These are phyloP conservation scores for Sarcophaga carnaria DNA, from an alignment of 2,888 invertebrate species.

Conservation along the genomic window DNA sequence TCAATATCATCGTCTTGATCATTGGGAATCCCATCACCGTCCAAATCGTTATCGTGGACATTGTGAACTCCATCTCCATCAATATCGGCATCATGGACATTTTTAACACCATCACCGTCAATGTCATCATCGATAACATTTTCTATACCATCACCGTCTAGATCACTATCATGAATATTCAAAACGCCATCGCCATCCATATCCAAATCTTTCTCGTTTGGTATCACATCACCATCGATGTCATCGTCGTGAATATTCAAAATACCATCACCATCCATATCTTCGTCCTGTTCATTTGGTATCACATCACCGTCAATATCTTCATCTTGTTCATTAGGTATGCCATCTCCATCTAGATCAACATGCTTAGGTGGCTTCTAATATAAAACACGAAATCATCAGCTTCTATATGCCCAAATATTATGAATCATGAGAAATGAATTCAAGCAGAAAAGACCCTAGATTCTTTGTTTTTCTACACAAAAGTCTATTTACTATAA, in stretches of 20 bases:
- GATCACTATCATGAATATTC: slow-evolving; percentile 74
- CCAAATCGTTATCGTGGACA: slow-evolving; percentile 79
- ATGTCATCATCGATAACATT: slow-evolving; percentile 82
- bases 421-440: slow-evolving; percentile 14
- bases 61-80: slow-evolving; percentile 77
- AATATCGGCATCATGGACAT: slow-evolving; percentile 69
- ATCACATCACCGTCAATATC: slow-evolving; percentile 76
- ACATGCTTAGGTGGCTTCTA: slow-evolving; percentile 62
- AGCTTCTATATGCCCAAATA: slow-evolving; percentile 64
- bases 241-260: slow-evolving; percentile 70
- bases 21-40: slow-evolving; percentile 77
- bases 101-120: slow-evolving; percentile 73
- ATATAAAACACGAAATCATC: slow-evolving; percentile 41
- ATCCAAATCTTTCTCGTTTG: slow-evolving; percentile 80
- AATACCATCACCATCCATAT: slow-evolving; percentile 73
- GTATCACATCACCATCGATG: slow-evolving; percentile 82
- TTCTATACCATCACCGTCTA: slow-evolving; percentile 81
- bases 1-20: slow-evolving; percentile 78
- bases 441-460: slow-evolving; percentile 59
- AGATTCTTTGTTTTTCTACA: slow-evolving; percentile 64
- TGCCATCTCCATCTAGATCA: slow-evolving; percentile 74
- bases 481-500: slow-evolving; percentile 60
- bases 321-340: slow-evolving; percentile 76
- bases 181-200: slow-evolving; percentile 74
- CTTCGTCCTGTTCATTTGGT: slow-evolving; percentile 75